Evolutionary conservation across 2,797 vertebrate species (phyloP), one percentile per base, ranked within the genome.

Genomic region (Falco columbarius): DNA sequence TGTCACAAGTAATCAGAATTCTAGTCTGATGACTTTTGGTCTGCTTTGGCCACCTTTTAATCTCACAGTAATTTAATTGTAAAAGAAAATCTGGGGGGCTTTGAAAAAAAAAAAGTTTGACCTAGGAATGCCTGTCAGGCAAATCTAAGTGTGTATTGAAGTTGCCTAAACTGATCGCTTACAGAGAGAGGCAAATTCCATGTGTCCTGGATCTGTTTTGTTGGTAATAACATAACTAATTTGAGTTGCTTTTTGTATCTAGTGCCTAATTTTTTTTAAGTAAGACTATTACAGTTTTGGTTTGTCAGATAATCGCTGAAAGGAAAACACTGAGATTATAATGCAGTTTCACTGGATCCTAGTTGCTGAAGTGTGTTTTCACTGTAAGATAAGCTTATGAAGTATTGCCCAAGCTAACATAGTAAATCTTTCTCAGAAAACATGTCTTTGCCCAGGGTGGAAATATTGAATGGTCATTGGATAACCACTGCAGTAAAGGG

Each of bases 371-470:
- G 93, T 91, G 94, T 97, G 96, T 98, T 98, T 97, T 95, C 94
- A 92, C 97, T 97, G 96, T 98, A 98, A 97, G 96, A 98, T 97
- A 97, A 98, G 96, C 96, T 89, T 92, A 38, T 88, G 95, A 95
- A 97, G 91, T 92, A 59, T 74, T 97, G 97, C 97, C 97, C 96
- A 98, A 97, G 95, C 95, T 98, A 97, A 98, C 97, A 97, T 95
- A 97, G 96, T 98, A 98, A 98, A 97, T 98, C 97, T 97, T 97
- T 96, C 96, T 97, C 96, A 97, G 96, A 96, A 97, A 97, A 96
- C 94, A 95, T 91, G 93, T 90, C 91, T 94, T 96, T 97, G 95
- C 95, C 94, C 90, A 94, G 95, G 97, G 96, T 98, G 97, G 97
- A 97, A 97, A 97, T 97, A 97, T 81, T 97, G 96, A 97, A 97